Percentiles rank a stretch among this genome's conserved stretches.
phyloP scores from a whole-genome alignment of 2,797 vertebrate species.

The Numenius phaeopus region DNA sequence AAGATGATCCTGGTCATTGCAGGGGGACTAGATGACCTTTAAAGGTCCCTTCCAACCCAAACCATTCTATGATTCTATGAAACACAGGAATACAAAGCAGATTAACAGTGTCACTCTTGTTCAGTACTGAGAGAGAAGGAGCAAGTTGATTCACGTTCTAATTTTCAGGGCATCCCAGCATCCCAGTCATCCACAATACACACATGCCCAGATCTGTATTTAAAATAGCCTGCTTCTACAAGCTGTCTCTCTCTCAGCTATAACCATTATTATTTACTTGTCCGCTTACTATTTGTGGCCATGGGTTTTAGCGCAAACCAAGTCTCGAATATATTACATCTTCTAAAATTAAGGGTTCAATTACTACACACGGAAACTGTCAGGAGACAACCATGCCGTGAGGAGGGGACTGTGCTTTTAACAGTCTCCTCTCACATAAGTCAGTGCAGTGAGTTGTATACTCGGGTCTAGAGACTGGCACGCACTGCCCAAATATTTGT shows the following conservation, averaged over 20 bases:
- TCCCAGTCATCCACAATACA: not conserved
- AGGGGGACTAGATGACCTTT: not conserved
- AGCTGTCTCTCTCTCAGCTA: not conserved
- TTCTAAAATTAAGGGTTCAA: not conserved
- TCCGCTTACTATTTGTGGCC: not conserved
- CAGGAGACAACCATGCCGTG: not conserved
- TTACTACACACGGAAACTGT: not conserved
- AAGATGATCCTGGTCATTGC: not conserved
- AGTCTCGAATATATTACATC: not conserved
- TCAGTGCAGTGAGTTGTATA: not conserved
- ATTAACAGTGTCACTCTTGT: not conserved
- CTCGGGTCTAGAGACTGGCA: not conserved
- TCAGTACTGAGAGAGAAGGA: not conserved
- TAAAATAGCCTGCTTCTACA: not conserved
- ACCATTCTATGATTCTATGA: not conserved
- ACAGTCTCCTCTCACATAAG: not conserved
- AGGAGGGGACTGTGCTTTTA: slow-evolving; percentile 3
- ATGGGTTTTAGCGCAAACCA: not conserved
- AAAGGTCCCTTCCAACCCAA: not conserved
- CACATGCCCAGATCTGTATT: not conserved
- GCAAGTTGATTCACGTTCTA: not conserved
- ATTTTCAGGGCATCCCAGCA: not conserved
- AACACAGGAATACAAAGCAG: not conserved
- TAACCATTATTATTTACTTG: not conserved
- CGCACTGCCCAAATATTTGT: slow-evolving; percentile 17